Conservation (phyloP, 2,113 vertebrate species). For the Dissostichus mawsoni region DNA sequence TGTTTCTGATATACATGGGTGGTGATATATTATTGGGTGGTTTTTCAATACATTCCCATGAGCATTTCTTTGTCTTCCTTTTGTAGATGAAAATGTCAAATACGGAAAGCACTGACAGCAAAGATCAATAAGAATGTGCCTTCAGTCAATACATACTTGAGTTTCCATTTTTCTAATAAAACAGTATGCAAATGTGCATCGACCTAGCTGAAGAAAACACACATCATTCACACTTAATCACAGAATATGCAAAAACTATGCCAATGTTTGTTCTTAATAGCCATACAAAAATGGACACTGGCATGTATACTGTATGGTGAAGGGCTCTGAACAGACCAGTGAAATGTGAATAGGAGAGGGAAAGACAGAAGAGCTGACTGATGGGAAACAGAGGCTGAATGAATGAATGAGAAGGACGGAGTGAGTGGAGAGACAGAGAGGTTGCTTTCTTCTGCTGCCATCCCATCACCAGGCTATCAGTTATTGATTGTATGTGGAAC, state of each 20-base stretch:
- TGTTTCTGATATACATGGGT: background rate
- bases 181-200: background rate
- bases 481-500: constrained; percentile 73
- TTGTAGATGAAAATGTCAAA: constrained; percentile 27
- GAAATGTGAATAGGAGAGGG: constrained; percentile 35
- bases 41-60: background rate
- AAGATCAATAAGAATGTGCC: constrained; percentile 1
- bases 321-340: constrained; percentile 15
- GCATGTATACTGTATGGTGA: background rate
- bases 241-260: background rate
- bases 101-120: background rate
- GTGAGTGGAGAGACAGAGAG: constrained; percentile 13
- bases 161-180: constrained; percentile 8
- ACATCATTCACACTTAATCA: background rate
- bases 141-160: background rate
- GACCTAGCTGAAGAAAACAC: background rate
- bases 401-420: constrained; percentile 35
- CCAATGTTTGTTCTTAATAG: background rate
- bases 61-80: background rate
- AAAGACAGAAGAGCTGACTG: constrained; percentile 15
- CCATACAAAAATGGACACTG: background rate
- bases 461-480: constrained; percentile 65
- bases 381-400: constrained; percentile 41
- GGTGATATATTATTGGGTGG: background rate
- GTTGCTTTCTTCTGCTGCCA: constrained; percentile 45